Base-by-base conservation (phyloP, 1,140 invertebrate species). In the Apis laboriosa region DNA sequence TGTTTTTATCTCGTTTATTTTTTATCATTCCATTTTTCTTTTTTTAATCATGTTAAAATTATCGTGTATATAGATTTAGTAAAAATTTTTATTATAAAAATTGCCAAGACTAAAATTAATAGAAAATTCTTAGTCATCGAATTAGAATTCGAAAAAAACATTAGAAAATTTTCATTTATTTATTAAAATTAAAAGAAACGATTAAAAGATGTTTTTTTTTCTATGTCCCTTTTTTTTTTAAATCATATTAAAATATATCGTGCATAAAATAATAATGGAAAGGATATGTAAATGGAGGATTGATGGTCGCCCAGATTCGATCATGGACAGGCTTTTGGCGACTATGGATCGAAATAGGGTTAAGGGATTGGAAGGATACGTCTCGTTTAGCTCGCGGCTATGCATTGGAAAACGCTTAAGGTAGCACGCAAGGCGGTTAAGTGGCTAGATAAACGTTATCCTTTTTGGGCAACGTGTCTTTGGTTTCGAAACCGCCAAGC, bases 341-440 rank as follows among this genome's bases (percentile, higher is more conserved):
- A 61, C 9, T 12, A 2, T 34, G 66, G 19, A 61, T 43, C 51
- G 60, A 43, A 63, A 64, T 49, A 74, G 60, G 58, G 61, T 83
- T 67, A 83, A 73, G 64, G 76, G 64, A 77, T 49, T 74, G 53
- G 63, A 24, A 73, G 72, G 71, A 88, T 78, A 77, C 70, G 63
- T 79, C 66, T 78, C 87, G 72, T 80, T 88, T 81, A 86, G 84
- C 73, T 74, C 77, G 63, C 73, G 76, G 80, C 76, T 77, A 88
- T 83, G 80, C 84, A 92, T 92, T 88, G 91, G 91, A 92, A 92
- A 92, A 92, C 92, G 91, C 92, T 92, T 92, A 92, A 84, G 89
- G 85, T 79, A 70, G 84, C 71, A 1, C 72, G 67, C 89, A 80
- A 81, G 71, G 66, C 83, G 86, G 88, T 90, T 91, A 90, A 91